Conservation (phyloP, 2,113 vertebrate species). For the Epinephelus cyanopodus region DNA sequence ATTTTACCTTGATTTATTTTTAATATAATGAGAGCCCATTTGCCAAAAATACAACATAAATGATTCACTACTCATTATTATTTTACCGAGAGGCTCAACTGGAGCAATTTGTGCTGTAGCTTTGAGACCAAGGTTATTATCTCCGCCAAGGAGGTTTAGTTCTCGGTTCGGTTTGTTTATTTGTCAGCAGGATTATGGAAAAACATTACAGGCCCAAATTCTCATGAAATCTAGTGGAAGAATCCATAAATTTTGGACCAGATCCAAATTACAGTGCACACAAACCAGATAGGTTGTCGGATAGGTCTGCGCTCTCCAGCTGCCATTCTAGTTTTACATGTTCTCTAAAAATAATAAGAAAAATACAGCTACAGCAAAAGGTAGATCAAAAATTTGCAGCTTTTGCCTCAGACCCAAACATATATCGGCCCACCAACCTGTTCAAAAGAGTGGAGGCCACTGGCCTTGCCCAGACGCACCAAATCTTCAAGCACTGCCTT, state of each 20-base stretch:
- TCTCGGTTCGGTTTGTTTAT: too few relatives aligned
- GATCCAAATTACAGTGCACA: too few relatives aligned
- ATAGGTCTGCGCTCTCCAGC: too few relatives aligned
- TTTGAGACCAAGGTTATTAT: neutral
- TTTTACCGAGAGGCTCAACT: neutral
- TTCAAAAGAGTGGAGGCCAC: conserved; percentile 96
- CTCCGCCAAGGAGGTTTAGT: too few relatives aligned
- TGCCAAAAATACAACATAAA: neutral
- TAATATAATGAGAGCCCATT: neutral
- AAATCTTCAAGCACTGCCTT: conserved; percentile 95
- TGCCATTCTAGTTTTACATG: too few relatives aligned
- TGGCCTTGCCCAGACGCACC: conserved; percentile 93
- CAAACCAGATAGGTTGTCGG: too few relatives aligned
- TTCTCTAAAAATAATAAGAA: neutral
- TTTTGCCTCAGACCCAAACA: neutral
- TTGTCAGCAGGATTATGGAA: too few relatives aligned
- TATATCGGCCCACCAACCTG: conserved; percentile 86
- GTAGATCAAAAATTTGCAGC: too few relatives aligned
- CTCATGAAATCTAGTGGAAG: too few relatives aligned
- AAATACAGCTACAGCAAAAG: neutral
- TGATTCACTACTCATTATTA: neutral
- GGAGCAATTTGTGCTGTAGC: neutral
- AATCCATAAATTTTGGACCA: too few relatives aligned
- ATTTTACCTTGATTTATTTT: neutral
- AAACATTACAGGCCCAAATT: too few relatives aligned